These are phyloP conservation scores for Danio rerio DNA, from an alignment of 2,113 vertebrate species.

Conservation along the genomic window DNA sequence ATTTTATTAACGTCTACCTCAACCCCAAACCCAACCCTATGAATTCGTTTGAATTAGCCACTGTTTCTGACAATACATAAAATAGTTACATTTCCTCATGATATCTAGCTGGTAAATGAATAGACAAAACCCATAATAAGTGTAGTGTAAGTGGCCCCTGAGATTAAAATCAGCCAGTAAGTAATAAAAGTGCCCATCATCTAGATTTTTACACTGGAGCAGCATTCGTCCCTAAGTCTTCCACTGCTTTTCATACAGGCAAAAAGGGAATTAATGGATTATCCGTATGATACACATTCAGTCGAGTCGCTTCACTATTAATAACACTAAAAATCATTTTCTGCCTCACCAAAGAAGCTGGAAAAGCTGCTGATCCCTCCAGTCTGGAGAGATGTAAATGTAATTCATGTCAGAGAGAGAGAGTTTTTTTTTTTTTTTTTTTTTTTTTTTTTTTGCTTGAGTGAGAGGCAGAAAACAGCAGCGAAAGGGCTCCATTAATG, in stretches of 20 bases:
- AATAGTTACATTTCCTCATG: no score
- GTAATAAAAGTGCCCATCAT: not conserved
- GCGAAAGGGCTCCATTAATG: slow-evolving; percentile 55
- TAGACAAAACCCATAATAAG: not conserved
- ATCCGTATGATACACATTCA: not conserved
- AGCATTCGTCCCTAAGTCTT: not conserved
- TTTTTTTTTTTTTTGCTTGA: slow-evolving; percentile 40
- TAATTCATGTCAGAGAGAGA: slow-evolving; percentile 50
- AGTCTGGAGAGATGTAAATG: slow-evolving; percentile 38
- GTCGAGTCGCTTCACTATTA: not conserved
- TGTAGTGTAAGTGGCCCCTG: not conserved
- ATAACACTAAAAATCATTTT: slow-evolving; percentile 22
- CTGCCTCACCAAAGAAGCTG: slow-evolving; percentile 5
- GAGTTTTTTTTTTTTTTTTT: slow-evolving; percentile 16
- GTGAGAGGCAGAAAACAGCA: slow-evolving; percentile 36
- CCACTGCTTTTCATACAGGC: not conserved
- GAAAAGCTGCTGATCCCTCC: slow-evolving; percentile 19
- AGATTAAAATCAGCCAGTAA: not conserved
- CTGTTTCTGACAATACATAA: no score
- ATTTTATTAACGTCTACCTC: no score
- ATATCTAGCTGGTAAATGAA: no score
- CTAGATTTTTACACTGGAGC: not conserved
- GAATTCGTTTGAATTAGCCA: no score
- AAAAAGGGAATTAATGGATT: slow-evolving; percentile 8
- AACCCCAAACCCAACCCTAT: no score